These are phyloP conservation scores for Leptopilina clavipes DNA, from an alignment of 1,140 invertebrate genomes.

Conservation along the genomic window DNA sequence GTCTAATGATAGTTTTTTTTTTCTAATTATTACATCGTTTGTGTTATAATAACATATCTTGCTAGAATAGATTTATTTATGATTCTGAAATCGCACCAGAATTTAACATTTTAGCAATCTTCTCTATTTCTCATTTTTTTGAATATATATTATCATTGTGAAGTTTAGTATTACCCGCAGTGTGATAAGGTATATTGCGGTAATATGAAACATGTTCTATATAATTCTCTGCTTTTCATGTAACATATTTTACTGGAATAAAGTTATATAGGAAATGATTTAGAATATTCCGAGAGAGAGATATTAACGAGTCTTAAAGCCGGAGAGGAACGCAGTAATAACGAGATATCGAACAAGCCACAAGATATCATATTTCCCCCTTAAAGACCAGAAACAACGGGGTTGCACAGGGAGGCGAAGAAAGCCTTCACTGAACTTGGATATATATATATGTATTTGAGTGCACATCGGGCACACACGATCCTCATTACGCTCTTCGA, in stretches of 20 bases:
- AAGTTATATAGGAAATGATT: slow-evolving; percentile 43
- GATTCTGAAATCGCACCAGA: no score
- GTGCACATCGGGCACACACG: slow-evolving; percentile 59
- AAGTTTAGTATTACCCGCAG: background rate
- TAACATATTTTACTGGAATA: slow-evolving; percentile 14
- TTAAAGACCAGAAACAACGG: slow-evolving; percentile 56
- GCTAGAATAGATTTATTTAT: no score
- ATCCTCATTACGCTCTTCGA: slow-evolving; percentile 61
- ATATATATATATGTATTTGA: slow-evolving; percentile 49
- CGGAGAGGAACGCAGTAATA: slow-evolving; percentile 58
- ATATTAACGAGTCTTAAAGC: slow-evolving; percentile 63
- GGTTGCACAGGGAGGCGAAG: slow-evolving; percentile 35
- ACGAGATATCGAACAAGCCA: slow-evolving; percentile 64
- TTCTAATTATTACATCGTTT: no score
- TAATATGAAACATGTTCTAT: slow-evolving; percentile 6
- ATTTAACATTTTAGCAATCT: no score
- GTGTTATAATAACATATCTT: no score
- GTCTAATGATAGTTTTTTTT: background rate
- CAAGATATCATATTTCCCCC: slow-evolving; percentile 67
- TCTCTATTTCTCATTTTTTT: no score
- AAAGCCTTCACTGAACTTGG: slow-evolving; percentile 38
- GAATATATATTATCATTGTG: background rate
- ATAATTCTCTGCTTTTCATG: background rate
- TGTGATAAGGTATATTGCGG: background rate
- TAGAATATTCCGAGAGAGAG: slow-evolving; percentile 49